Base-by-base conservation (phyloP, 2,888 invertebrate genomes). In the Dynastes tityus region DNA sequence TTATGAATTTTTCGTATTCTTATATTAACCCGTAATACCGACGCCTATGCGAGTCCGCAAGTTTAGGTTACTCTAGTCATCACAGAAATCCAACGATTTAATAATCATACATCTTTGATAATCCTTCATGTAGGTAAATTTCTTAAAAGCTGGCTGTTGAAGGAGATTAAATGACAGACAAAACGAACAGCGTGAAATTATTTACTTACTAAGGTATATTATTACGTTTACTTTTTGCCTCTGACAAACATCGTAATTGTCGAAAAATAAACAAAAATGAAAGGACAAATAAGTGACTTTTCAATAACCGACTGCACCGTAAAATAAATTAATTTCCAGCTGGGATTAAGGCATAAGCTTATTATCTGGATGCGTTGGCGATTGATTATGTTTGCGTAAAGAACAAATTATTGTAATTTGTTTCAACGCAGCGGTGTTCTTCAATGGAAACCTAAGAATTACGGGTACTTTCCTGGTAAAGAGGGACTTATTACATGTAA, bases 81-180 rank as follows among this genome's bases (percentile, higher is more conserved):
- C n/a, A 53, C 22, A 16, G 55, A 58, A 58, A 22, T 1, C 2
- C 55, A 16, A 22, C 22, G 8, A 27, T 22, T 58, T n/a, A 58
- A 58, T 58, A 58, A 53, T 16, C 13, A 1, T 53, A 11, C 13
- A 53, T 53, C 40, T 64, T 65, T 65, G 16, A 65, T 37, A 40
- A n/a, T 22, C 45, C 22, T 67, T 45, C 65, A 22, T 16, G 65
- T 67, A 67, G 65, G 45, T 45, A n/a, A 9, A 45, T 40, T 22
- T 22, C n/a, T 58, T 27, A 11, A 58, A 58, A 4, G 8, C 27
- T 58, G 55, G 55, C n/a, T 58, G 45, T 22, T 22, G 27, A 45
- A 37, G 45, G 22, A 22, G 16, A 67, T 8, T 40, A 67, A 67
- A 67, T 67, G 40, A 67, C 65, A 67, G 9, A 16, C 40, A 67